Conservation (phyloP, 2,797 vertebrate species). For the Ficedula albicollis region DNA sequence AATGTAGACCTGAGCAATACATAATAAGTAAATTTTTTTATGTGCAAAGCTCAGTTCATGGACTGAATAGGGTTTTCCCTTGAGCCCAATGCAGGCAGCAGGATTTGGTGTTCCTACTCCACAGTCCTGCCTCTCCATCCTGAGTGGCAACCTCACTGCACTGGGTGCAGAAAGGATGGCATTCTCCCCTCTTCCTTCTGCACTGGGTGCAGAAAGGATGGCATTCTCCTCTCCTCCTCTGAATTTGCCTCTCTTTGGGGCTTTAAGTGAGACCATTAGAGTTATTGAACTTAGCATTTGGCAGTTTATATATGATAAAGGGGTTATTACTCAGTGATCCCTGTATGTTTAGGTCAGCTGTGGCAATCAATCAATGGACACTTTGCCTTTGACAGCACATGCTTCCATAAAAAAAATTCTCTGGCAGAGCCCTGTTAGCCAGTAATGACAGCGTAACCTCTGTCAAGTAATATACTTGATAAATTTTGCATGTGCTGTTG, state of each 20-base stretch:
- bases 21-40: neutral
- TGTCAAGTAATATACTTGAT: conserved; percentile 78
- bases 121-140: neutral
- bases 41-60: neutral
- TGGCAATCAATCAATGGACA: conserved; percentile 77
- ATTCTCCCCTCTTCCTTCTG: neutral
- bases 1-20: neutral
- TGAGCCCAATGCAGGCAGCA: neutral
- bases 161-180: neutral
- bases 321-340: conserved; percentile 73
- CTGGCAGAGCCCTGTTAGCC: conserved; percentile 68
- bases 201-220: neutral
- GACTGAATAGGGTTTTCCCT: neutral
- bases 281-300: conserved; percentile 68
- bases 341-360: conserved; percentile 77
- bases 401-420: conserved; percentile 70
- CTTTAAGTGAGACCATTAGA: conserved; percentile 62
- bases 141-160: rapidly evolving
- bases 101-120: rapidly evolving
- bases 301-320: conserved; percentile 77
- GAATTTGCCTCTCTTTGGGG: conserved; percentile 19
- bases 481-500: conserved; percentile 78
- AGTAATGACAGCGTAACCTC: conserved; percentile 76
- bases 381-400: conserved; percentile 75
- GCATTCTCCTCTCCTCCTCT: neutral